Percentiles rank a stretch among this genome's conserved stretches.
phyloP scores from a whole-genome alignment of 2,797 vertebrate species.

The Synanceia verrucosa region DNA sequence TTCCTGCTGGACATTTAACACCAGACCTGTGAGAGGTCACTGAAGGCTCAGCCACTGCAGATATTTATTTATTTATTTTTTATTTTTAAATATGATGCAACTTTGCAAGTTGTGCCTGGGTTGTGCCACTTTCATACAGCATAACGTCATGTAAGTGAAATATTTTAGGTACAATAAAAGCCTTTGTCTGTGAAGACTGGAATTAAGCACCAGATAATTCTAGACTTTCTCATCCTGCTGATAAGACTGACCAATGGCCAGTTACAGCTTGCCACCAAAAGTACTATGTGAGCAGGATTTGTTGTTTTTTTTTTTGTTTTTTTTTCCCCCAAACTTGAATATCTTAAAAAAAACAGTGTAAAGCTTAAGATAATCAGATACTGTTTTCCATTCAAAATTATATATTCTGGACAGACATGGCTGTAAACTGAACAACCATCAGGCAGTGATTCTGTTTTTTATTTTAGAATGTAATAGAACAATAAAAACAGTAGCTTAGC shows the following conservation, averaged over 20 bases:
- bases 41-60: not conserved
- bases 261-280: too few species aligned
- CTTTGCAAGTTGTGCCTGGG: not conserved
- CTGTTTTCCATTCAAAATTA: too few species aligned
- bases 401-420: too few species aligned
- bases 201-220: not conserved
- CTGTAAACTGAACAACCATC: too few species aligned
- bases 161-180: not conserved
- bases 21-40: not conserved
- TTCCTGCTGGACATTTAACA: slow-evolving; percentile 43
- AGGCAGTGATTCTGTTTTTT: not conserved
- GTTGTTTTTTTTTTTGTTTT: too few species aligned
- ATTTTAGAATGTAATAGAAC: not conserved
- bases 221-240: not conserved
- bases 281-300: too few species aligned
- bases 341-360: too few species aligned
- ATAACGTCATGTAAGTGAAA: not conserved
- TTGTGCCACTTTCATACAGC: not conserved
- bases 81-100: not conserved
- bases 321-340: too few species aligned
- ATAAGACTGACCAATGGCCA: not conserved
- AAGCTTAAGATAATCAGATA: too few species aligned
- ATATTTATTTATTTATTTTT: too few species aligned
- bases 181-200: not conserved
- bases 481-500: not conserved